phyloP scores from a whole-genome alignment of 2,888 invertebrate species.

The Melanargia galathea region DNA sequence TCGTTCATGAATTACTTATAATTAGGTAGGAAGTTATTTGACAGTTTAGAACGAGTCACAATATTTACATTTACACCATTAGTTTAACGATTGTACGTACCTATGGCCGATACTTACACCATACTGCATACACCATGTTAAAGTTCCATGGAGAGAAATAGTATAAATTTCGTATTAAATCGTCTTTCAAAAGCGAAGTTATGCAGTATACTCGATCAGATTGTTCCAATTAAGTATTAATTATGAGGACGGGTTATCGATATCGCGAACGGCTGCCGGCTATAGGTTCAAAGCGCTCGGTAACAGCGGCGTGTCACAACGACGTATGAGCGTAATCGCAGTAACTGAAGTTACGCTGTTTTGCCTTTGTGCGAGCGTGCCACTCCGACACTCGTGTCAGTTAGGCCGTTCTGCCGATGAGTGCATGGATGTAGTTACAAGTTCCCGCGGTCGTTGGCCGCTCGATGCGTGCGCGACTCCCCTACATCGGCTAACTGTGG shows the following conservation, averaged over 20 bases:
- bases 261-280: constrained; percentile 61
- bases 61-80: too few species aligned
- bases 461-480: constrained; percentile 70
- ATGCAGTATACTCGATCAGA: constrained; percentile 5
- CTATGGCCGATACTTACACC: too few species aligned
- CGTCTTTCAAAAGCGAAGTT: not conserved
- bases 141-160: too few species aligned
- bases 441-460: constrained; percentile 81
- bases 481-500: constrained; percentile 73
- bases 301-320: constrained; percentile 45
- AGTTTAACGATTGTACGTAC: too few species aligned
- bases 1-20: not conserved
- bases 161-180: too few species aligned
- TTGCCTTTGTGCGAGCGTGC: constrained; percentile 1
- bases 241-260: constrained; percentile 62
- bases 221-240: constrained; percentile 37
- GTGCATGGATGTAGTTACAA: constrained; percentile 77
- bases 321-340: constrained; percentile 47
- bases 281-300: constrained; percentile 70
- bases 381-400: constrained; percentile 44
- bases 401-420: constrained; percentile 60
- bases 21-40: not conserved
- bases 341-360: constrained; percentile 13
- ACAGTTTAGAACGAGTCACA: too few species aligned
- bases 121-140: too few species aligned